Base-by-base conservation (phyloP, 2,113 vertebrate species). In the Varanus komodoensis region DNA sequence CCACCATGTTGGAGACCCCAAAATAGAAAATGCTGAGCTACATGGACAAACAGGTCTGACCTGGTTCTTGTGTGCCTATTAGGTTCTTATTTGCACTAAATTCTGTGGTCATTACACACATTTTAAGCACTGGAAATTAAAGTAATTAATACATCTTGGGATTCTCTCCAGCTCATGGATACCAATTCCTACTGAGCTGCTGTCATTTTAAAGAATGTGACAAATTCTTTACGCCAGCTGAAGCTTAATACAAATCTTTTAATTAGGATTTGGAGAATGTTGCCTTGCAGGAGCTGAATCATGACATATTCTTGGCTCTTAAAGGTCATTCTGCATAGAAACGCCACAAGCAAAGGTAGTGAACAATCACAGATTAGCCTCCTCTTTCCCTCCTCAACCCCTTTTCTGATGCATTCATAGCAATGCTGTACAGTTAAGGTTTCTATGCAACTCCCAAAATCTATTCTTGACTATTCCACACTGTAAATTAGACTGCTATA, bases 181-280 rank as follows among this genome's bases (percentile, higher is more conserved):
- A 84, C 38, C 77, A 80, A 69, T 79, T 84, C 89, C 54, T 6
- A 75, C 81, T n/a, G 82, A 67, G 54, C 89, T 78, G 61, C 64
- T 84, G 23, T 52, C 48, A 54, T 79, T 85, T 84, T 73, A 78
- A 84, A 78, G 44, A 89, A 89, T 79, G 71, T 89, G 73, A 85
- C 89, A 89, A 89, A 89, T 85, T 77, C 82, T 89, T 79, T 89
- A 84, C 79, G 89, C 61, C 82, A 79, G 32, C 61, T 85, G 73
- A 89, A 89, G 74, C 82, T 79, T 89, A 85, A 89, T 78, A 79
- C 64, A 89, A 64, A 52, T 69, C 21, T 79, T 78, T 89, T 85
- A 85, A 79, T 89, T 84, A 52, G 74, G 74, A 79, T 89, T 68
- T 78, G 50, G 61, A 85, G 82, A 78, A 44, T 52, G 14, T 32